A percentile compares a stretch with the other conserved stretches of the same genome.
These are phyloP conservation scores for Chrosomus eos DNA, from an alignment of 2,797 vertebrate species.

Conservation along the genomic window DNA sequence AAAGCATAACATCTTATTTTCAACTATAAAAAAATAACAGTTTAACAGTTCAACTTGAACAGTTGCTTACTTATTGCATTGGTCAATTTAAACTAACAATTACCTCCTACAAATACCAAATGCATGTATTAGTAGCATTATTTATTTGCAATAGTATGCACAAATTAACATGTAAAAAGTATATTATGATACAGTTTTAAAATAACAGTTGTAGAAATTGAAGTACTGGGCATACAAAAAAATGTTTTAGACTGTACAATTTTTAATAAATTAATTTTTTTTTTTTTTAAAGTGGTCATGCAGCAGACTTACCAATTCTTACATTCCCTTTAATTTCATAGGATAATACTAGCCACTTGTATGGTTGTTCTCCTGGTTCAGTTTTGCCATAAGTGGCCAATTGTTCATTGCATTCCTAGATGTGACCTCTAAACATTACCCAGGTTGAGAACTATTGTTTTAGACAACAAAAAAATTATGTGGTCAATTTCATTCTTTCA, in stretches of 20 bases:
- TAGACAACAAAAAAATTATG: neutral
- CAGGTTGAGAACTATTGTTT: neutral
- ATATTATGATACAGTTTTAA: neutral
- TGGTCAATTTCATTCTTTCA: neutral
- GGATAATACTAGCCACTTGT: too few relatives aligned
- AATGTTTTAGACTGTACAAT: neutral
- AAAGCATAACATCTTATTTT: too few relatives aligned
- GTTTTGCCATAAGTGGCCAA: neutral
- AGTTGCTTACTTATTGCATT: too few relatives aligned
- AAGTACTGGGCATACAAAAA: constrained; percentile 4
- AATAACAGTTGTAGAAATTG: neutral
- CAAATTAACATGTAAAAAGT: too few relatives aligned
- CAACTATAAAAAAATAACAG: too few relatives aligned
- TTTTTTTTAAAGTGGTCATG: neutral
- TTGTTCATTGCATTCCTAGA: neutral
- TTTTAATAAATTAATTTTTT: neutral
- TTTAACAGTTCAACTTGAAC: too few relatives aligned
- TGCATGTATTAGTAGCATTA: too few relatives aligned
- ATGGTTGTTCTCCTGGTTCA: neutral
- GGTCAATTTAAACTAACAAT: too few relatives aligned
- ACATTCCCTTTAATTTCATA: too few relatives aligned
- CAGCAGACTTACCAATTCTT: neutral
- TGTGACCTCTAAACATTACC: neutral
- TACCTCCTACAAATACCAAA: too few relatives aligned
- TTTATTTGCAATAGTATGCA: too few relatives aligned